Evolutionary conservation across 2,113 vertebrate species (phyloP), one percentile per base, ranked within the genome.

Genomic region (Mionectes macconnelli): DNA sequence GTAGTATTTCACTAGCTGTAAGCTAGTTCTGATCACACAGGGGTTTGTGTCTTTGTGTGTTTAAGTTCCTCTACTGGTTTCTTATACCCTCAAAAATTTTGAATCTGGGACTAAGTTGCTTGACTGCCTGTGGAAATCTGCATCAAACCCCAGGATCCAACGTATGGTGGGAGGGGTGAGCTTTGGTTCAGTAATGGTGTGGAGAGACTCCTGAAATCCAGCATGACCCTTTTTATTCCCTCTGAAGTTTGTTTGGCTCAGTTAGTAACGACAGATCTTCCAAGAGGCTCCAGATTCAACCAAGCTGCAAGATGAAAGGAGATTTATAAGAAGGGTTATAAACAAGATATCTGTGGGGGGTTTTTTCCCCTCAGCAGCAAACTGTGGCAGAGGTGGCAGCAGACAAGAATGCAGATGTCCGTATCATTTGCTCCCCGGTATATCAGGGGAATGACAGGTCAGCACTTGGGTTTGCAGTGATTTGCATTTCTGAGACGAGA

Each of bases 351-450:
- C 70, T 45, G 2, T 17, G n/a, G n/a, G n/a, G n/a, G n/a, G 23
- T 0, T 6, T 70, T 67, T 64, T 75, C 33, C 59, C 55, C 59
- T 76, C 67, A 55, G 60, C 78, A 91, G 80, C 28, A 81, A 83
- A 66, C 45, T 64, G 45, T 93, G 87, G 85, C 82, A 90, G 90
- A 90, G 64, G 68, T 14, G 2, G 67, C 35, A 83, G 78, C 91
- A 96, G 94, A 79, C 64, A 84, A 55, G 75, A 87, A 96, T 95
- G 89, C 88, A 94, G 90, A 94, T 97, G 90, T 94, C 94, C 18
- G 2, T 95, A 92, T 92, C 35, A 90, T 92, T 96, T 95, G 64
- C 81, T 96, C 42, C 31, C 75, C 59, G 24, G 78, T 91, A 92
- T 91, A 90, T 92, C 68, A 91, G 57, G 56, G 84, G 56, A 80